A percentile compares a stretch with the other conserved stretches of the same genome.
phyloP scores from a whole-genome alignment of 2,113 vertebrate species.

The Chroicocephalus ridibundus region DNA sequence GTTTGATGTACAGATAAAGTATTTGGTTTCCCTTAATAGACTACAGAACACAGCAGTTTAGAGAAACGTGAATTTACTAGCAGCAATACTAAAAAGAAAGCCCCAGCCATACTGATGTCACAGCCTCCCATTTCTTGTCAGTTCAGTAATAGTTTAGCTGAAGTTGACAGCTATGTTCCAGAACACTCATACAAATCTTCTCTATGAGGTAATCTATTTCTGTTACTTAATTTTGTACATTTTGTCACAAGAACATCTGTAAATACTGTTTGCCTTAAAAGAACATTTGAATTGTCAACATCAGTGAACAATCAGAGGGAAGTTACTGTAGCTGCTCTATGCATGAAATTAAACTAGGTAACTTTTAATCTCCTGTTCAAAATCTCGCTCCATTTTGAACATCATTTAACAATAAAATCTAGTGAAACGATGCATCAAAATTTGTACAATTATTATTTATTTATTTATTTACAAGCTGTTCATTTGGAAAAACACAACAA shows the following conservation, averaged over 20 bases:
- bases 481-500: background rate
- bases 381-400: background rate
- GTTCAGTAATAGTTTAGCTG: background rate
- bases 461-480: background rate
- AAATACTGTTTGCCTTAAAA: background rate
- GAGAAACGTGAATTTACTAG: background rate
- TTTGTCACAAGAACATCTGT: background rate
- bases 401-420: background rate
- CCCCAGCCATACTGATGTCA: background rate
- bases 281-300: background rate
- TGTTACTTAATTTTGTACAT: background rate
- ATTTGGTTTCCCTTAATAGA: background rate
- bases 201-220: background rate
- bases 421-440: background rate
- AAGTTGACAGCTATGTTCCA: background rate
- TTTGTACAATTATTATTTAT: no score
- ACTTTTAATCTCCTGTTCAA: background rate
- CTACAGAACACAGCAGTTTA: background rate
- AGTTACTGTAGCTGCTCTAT: background rate
- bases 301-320: background rate
- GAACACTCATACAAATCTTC: background rate
- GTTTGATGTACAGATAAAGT: background rate
- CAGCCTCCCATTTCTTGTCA: background rate
- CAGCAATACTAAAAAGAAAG: background rate
- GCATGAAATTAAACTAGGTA: background rate